Conservation (phyloP, 2,113 vertebrate species). For the Tilapia sparmanii region DNA sequence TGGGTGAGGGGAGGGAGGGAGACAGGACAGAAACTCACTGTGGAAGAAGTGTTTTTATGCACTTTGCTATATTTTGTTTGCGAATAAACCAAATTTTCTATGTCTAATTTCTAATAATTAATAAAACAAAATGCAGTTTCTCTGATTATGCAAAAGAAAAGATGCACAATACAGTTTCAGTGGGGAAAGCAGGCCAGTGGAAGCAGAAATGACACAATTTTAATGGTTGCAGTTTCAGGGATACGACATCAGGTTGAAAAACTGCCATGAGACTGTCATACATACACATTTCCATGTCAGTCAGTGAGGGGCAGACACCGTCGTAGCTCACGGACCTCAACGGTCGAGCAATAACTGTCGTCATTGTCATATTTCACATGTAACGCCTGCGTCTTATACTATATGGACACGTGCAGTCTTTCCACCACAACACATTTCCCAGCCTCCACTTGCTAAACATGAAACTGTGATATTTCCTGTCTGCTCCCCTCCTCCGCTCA, state of each 20-base stretch:
- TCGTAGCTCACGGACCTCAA: neutral
- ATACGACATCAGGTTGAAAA: neutral
- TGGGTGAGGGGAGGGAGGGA: neutral
- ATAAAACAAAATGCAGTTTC: neutral
- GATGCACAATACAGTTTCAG: neutral
- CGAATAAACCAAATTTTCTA: accelerated
- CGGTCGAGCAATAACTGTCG: neutral
- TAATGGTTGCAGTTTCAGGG: neutral
- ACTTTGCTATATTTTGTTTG: neutral
- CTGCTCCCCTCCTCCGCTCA: conserved; percentile 27
- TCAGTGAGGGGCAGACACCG: neutral
- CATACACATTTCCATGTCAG: neutral
- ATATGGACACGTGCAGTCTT: neutral
- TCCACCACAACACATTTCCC: conserved; percentile 14
- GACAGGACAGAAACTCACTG: neutral
- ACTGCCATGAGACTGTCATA: neutral
- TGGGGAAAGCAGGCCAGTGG: neutral
- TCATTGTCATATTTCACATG: neutral
- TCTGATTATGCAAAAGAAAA: neutral
- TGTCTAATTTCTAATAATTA: neutral
- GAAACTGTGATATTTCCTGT: conserved; percentile 43
- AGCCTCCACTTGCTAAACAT: conserved; percentile 31
- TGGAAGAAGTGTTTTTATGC: neutral
- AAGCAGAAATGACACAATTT: neutral
- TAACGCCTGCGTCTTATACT: neutral